phyloP scores from a whole-genome alignment of 2,113 vertebrate genomes.

The Hemiscyllium ocellatum region DNA sequence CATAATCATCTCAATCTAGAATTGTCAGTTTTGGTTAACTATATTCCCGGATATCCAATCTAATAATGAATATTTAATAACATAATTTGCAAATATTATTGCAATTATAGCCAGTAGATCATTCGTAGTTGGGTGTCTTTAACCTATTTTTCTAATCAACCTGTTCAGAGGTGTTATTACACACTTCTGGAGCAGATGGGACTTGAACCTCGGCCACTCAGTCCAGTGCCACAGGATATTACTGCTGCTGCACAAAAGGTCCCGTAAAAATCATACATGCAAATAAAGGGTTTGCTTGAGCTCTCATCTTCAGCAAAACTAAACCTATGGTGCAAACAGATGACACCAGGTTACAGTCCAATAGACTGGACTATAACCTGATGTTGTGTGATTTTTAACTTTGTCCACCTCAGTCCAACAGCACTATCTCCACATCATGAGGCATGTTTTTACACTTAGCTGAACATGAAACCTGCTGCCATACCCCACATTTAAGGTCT shows the following conservation, averaged over 20 bases:
- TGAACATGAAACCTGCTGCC: background rate
- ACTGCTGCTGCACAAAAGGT: no score
- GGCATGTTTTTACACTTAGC: background rate
- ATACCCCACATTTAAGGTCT: background rate
- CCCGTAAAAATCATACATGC: background rate
- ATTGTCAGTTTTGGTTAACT: background rate
- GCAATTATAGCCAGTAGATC: background rate
- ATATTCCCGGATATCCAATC: background rate
- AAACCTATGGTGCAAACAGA: background rate
- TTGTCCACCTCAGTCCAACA: no score
- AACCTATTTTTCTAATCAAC: no score
- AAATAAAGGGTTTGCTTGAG: background rate
- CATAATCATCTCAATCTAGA: background rate
- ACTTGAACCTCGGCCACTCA: no score
- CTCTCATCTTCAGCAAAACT: background rate
- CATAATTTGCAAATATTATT: background rate
- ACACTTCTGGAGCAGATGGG: no score
- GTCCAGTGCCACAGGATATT: no score
- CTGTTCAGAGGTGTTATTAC: no score
- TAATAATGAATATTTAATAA: background rate
- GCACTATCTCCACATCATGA: no score
- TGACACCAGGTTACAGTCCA: no score
- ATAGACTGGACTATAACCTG: no score
- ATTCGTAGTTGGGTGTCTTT: background rate
- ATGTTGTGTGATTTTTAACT: no score